A percentile compares a stretch with the other conserved stretches of the same genome.
These are phyloP conservation scores for Sinopyrophorus schimmeli DNA, from an alignment of 2,888 invertebrate species.

Conservation along the genomic window DNA sequence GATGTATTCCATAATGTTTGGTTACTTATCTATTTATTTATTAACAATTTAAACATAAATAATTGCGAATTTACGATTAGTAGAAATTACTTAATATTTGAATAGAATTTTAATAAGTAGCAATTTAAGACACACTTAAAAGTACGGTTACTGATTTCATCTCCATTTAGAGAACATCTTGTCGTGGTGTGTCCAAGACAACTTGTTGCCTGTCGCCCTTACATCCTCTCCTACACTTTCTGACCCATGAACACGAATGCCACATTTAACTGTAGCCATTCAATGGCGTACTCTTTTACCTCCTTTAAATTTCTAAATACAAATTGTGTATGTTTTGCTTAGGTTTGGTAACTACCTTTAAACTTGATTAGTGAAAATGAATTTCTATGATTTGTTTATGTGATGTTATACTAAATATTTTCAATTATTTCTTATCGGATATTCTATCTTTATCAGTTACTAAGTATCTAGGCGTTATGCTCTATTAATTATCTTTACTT, in stretches of 20 bases:
- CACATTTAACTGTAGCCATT: constrained; percentile 30
- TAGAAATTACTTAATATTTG: too few species aligned
- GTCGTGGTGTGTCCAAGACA: constrained; percentile 46
- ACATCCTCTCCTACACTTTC: constrained; percentile 33
- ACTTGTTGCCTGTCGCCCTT: constrained; percentile 49
- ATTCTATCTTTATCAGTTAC: constrained; percentile 21
- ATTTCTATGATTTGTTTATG: background rate
- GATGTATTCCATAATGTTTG: too few species aligned
- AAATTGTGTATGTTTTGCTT: too few species aligned
- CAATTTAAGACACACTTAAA: background rate
- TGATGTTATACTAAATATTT: constrained; percentile 3
- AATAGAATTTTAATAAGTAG: background rate
- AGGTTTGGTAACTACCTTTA: too few species aligned
- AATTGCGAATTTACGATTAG: too few species aligned
- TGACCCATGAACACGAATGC: constrained; percentile 25
- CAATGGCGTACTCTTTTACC: too few species aligned
- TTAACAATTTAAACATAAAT: too few species aligned
- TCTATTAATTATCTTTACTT: constrained; percentile 25
- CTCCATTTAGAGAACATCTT: too few species aligned
- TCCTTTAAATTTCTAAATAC: too few species aligned
- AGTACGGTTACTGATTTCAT: too few species aligned
- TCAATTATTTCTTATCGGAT: constrained; percentile 21
- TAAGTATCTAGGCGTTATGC: constrained; percentile 23
- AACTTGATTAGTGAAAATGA: too few species aligned
- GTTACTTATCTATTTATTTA: too few species aligned